Percentiles rank a stretch among this genome's conserved stretches.
Conservation (phyloP, 64 coral and sea anemone genomes). For the Trachythela sp. region DNA sequence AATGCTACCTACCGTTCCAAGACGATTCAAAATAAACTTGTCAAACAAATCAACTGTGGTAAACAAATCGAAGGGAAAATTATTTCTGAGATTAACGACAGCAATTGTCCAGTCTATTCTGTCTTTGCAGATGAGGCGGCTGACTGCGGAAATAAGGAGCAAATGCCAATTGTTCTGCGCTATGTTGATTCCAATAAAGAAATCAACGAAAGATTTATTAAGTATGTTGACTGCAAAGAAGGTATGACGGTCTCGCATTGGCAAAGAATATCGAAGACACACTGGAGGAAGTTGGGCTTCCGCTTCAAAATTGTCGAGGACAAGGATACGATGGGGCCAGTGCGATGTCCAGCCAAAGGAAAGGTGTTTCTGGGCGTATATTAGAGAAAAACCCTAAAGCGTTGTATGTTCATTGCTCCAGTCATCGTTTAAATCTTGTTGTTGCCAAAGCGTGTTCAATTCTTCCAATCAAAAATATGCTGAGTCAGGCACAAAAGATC, state of each 20-base stretch:
- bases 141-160: conserved; percentile 1
- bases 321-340: conserved; percentile 41
- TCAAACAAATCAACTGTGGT: neutral
- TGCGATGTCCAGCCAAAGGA: conserved; percentile 7
- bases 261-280: conserved; percentile 21
- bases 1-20: conserved; percentile 28
- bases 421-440: conserved; percentile 33
- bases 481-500: conserved; percentile 21
- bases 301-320: conserved; percentile 28
- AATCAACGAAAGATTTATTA: neutral
- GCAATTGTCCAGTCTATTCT: conserved; percentile 41
- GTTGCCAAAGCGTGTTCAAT: conserved; percentile 44
- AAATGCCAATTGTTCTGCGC: neutral
- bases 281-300: conserved; percentile 21
- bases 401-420: conserved; percentile 38
- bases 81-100: conserved; percentile 24
- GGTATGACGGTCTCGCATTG: conserved; percentile 41
- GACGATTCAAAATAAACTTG: conserved; percentile 9
- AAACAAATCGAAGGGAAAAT: conserved; percentile 20
- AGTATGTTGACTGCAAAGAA: conserved; percentile 15
- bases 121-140: conserved; percentile 45
- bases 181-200: neutral
- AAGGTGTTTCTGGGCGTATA: conserved; percentile 10
- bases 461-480: conserved; percentile 34
- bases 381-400: conserved; percentile 29